These are phyloP conservation scores for Tenthredo mesomela DNA, from an alignment of 2,888 invertebrate species.

Conservation along the genomic window DNA sequence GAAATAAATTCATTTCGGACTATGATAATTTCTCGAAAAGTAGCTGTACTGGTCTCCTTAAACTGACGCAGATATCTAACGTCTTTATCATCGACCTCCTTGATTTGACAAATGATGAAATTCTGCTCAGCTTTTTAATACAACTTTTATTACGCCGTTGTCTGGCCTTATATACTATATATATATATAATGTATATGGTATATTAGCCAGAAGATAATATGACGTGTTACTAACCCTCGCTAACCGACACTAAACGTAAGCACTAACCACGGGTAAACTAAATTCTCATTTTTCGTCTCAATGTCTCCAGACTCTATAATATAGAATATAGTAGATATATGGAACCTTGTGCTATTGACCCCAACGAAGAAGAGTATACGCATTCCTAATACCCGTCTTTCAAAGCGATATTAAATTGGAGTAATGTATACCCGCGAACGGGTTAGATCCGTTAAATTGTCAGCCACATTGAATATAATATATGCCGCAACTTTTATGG, in stretches of 20 bases:
- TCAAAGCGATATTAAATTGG: conserved; percentile 29
- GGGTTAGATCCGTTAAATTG: conserved; percentile 7
- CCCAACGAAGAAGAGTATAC: background rate
- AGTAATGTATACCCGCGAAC: background rate
- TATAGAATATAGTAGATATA: background rate
- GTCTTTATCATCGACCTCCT: background rate
- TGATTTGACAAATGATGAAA: background rate
- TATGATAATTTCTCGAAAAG: too few relatives aligned
- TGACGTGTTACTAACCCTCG: background rate
- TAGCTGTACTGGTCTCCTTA: too few relatives aligned
- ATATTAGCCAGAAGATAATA: background rate
- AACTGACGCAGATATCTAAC: too few relatives aligned
- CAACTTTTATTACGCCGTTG: background rate
- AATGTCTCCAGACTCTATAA: background rate
- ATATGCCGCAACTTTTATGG: background rate
- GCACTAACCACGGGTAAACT: background rate
- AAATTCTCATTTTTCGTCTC: background rate
- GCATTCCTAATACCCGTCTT: background rate
- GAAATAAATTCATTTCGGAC: too few relatives aligned
- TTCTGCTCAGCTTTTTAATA: background rate
- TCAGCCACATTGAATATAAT: background rate
- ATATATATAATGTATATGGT: too few relatives aligned
- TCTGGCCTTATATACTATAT: background rate
- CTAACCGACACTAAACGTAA: background rate
- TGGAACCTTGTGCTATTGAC: background rate